A percentile compares a stretch with the other conserved stretches of the same genome.
Conservation (phyloP, 2,113 vertebrate species). For the Zosterops lateralis region DNA sequence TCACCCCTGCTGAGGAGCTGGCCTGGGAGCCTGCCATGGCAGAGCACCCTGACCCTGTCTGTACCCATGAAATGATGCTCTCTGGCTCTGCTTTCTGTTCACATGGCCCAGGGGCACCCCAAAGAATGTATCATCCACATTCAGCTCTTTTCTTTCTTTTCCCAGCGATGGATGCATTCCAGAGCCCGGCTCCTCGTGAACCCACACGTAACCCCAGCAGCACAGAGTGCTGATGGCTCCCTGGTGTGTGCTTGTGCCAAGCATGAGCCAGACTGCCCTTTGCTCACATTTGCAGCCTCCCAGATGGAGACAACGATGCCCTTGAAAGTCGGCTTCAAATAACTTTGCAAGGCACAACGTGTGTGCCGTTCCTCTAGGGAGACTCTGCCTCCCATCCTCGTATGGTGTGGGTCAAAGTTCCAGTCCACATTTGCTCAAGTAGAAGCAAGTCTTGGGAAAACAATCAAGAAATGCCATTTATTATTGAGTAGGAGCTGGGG, state of each 20-base stretch:
- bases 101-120: background rate
- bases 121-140: background rate
- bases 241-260: background rate
- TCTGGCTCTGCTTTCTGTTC: background rate
- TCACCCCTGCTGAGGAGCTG: background rate
- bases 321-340: background rate
- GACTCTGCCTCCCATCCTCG: background rate
- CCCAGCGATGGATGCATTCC: background rate
- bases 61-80: background rate
- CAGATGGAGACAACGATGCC: background rate
- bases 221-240: background rate
- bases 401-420: background rate
- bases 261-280: background rate
- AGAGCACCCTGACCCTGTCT: background rate
- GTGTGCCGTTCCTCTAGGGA: background rate
- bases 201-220: background rate
- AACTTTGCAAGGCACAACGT: background rate
- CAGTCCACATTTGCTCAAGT: background rate
- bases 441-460: slow-evolving; percentile 16
- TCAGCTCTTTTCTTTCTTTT: background rate
- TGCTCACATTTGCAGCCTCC: background rate
- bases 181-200: background rate
- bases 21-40: background rate
- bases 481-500: background rate
- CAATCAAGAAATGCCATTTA: slow-evolving; percentile 14